A percentile compares a stretch with the other conserved stretches of the same genome.
Conservation (phyloP, 2,797 vertebrate species). For the Lepus townsendii region DNA sequence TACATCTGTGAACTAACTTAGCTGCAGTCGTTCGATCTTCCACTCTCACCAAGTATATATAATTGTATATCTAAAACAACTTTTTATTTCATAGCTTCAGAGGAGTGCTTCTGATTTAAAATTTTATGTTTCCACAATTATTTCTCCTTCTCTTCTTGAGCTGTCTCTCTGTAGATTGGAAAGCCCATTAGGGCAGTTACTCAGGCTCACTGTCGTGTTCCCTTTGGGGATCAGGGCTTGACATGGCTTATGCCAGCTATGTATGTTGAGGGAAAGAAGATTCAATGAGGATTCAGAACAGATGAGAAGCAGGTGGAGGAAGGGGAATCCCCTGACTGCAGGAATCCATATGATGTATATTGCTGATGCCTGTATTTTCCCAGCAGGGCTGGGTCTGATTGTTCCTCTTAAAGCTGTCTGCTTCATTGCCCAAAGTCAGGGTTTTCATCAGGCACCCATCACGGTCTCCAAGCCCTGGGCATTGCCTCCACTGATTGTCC, state of each 20-base stretch:
- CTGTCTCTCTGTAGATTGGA: background rate
- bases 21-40: background rate
- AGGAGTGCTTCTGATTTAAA: too few relatives aligned
- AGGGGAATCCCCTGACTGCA: background rate
- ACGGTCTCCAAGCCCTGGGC: background rate
- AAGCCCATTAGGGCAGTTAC: background rate
- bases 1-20: background rate
- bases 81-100: background rate
- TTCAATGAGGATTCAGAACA: background rate
- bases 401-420: background rate
- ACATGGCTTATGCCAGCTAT: rapidly evolving
- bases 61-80: too few relatives aligned
- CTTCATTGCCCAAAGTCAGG: background rate
- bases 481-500: background rate
- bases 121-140: background rate
- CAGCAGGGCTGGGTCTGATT: background rate
- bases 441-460: background rate
- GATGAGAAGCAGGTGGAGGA: too few relatives aligned
- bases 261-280: background rate
- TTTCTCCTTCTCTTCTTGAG: background rate
- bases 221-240: background rate
- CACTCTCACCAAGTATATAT: background rate
- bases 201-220: rapidly evolving
- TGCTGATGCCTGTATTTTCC: background rate
- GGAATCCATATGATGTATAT: too few relatives aligned